A percentile compares a stretch with the other conserved stretches of the same genome.
These are phyloP conservation scores for Ornithoptera priamus DNA, from an alignment of 2,888 invertebrate species.

Conservation along the genomic window DNA sequence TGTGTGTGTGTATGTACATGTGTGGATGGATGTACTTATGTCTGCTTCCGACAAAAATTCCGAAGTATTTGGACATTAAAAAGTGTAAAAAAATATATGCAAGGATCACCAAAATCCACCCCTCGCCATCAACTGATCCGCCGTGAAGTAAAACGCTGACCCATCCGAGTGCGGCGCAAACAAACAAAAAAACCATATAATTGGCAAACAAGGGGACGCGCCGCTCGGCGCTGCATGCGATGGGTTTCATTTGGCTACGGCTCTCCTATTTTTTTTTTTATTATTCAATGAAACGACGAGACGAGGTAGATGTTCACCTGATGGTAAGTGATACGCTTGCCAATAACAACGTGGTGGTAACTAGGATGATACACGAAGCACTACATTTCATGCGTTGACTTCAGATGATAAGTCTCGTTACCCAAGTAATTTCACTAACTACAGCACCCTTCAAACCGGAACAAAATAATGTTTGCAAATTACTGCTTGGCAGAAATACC, in stretches of 20 bases:
- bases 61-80: not conserved
- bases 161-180: conserved; percentile 45
- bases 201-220: conserved; percentile 60
- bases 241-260: conserved; percentile 2
- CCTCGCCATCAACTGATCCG: conserved; percentile 35
- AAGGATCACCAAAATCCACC: conserved; percentile 34
- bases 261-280: not conserved
- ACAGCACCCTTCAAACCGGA: too few relatives aligned
- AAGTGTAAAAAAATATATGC: conserved; percentile 22
- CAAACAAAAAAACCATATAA: conserved; percentile 47
- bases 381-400: too few relatives aligned
- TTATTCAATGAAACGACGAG: too few relatives aligned
- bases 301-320: too few relatives aligned
- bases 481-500: too few relatives aligned
- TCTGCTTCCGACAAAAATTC: not conserved
- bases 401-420: too few relatives aligned
- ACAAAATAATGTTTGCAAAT: too few relatives aligned
- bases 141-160: conserved; percentile 45
- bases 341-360: too few relatives aligned
- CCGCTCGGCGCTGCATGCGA: conserved; percentile 30
- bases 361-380: too few relatives aligned
- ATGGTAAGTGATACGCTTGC: too few relatives aligned
- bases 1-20: too few relatives aligned
- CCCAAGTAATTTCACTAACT: too few relatives aligned
- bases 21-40: not conserved